phyloP scores from a whole-genome alignment of 2,113 vertebrate genomes.

The Ceyx cyanopectus region DNA sequence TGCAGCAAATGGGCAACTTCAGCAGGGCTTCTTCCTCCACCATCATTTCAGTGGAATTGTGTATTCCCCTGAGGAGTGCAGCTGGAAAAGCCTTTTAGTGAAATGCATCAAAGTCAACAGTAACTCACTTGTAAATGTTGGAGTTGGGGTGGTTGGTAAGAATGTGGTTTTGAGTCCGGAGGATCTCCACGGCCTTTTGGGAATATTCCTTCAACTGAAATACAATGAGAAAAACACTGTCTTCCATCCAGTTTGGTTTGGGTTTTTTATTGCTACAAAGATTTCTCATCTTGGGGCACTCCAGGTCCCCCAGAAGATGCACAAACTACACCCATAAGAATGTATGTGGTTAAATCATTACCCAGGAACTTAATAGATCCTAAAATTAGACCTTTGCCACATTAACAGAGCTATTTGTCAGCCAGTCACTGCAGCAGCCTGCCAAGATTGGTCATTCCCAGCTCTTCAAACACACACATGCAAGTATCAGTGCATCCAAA shows the following conservation, averaged over 20 bases:
- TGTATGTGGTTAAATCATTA: neutral
- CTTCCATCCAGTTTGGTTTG: neutral
- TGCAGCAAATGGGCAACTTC: neutral
- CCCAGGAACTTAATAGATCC: neutral
- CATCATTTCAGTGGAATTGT: neutral
- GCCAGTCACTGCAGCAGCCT: neutral
- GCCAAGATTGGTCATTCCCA: neutral
- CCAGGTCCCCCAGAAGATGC: neutral
- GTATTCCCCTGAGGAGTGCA: accelerated
- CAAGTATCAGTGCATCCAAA: neutral
- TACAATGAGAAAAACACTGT: neutral
- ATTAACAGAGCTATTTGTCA: neutral
- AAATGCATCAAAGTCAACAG: neutral
- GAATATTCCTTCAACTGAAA: slow-evolving; percentile 95
- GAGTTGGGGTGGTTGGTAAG: slow-evolving; percentile 99
- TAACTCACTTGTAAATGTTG: slow-evolving; percentile 97
- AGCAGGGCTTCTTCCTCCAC: neutral
- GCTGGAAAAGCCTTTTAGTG: neutral
- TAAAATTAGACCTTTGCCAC: neutral
- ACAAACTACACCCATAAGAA: neutral
- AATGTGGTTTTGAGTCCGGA: slow-evolving; percentile 96
- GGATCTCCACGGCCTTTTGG: slow-evolving; percentile 96
- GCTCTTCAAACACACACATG: neutral
- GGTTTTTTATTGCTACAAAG: neutral
- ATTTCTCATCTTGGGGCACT: neutral